Percentiles rank a stretch among this genome's conserved stretches.
phyloP scores from a whole-genome alignment of 2,113 vertebrate species.

The Psittacus erithacus region DNA sequence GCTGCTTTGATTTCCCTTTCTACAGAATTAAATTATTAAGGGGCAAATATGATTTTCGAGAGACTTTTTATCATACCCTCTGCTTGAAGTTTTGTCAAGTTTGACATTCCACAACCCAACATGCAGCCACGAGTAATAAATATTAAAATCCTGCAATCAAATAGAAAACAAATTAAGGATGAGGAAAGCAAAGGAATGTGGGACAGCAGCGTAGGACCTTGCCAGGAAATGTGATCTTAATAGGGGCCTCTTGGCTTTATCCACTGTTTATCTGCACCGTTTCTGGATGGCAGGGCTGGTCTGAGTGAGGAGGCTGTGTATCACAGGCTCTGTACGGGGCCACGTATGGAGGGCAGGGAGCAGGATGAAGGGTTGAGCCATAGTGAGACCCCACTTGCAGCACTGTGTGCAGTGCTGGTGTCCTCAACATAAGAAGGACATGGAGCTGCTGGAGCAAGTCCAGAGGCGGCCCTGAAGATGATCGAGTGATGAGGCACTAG shows the following conservation, averaged over 20 bases:
- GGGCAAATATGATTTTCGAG: slow-evolving; percentile 53
- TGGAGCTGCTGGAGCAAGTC: background rate
- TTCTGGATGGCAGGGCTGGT: background rate
- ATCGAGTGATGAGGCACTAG: background rate
- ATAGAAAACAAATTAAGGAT: slow-evolving; percentile 6
- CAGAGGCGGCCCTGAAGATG: background rate
- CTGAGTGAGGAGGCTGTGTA: background rate
- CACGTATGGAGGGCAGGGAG: background rate
- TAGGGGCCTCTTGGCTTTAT: background rate
- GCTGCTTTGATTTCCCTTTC: slow-evolving; percentile 68
- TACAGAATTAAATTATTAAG: slow-evolving; percentile 59
- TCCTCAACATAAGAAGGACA: background rate
- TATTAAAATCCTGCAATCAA: background rate
- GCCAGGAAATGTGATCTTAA: background rate
- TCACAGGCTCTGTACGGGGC: background rate
- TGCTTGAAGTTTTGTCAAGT: slow-evolving; percentile 58
- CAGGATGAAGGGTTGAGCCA: background rate
- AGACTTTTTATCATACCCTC: slow-evolving; percentile 26
- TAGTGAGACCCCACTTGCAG: background rate
- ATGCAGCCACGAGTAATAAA: slow-evolving; percentile 27
- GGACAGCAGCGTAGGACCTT: background rate
- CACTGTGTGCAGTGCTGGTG: background rate
- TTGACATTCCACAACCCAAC: slow-evolving; percentile 25
- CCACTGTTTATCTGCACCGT: background rate
- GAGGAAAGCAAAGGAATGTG: background rate